A percentile compares a stretch with the other conserved stretches of the same genome.
Conservation (phyloP, 2,888 invertebrate genomes). For the Meghimatium bilineatum region DNA sequence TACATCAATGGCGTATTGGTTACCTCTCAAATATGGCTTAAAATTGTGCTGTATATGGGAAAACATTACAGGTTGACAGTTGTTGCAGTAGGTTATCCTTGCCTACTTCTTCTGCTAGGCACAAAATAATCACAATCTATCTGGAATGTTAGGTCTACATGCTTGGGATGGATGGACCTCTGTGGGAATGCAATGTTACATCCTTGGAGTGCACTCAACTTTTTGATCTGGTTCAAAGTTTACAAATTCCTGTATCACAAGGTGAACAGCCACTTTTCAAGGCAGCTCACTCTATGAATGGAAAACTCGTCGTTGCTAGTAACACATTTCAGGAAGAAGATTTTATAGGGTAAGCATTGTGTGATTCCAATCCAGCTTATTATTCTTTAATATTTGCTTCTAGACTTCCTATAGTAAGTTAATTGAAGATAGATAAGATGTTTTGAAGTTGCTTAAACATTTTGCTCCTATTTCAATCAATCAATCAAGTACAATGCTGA, state of each 20-base stretch:
- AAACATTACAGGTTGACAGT: too few species aligned
- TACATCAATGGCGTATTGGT: too few species aligned
- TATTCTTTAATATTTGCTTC: too few species aligned
- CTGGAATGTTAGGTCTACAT: slow-evolving; percentile 50
- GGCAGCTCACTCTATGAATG: slow-evolving; percentile 58
- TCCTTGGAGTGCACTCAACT: slow-evolving; percentile 50
- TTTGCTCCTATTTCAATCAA: too few species aligned
- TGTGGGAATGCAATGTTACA: slow-evolving; percentile 56
- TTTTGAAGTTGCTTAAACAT: too few species aligned
- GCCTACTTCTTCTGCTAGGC: not conserved
- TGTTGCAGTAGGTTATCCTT: not conserved
- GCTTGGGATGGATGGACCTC: slow-evolving; percentile 57
- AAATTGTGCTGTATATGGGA: too few species aligned
- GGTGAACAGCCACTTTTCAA: slow-evolving; percentile 58
- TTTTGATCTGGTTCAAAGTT: slow-evolving; percentile 53
- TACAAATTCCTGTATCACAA: slow-evolving; percentile 46
- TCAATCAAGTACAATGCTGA: too few species aligned
- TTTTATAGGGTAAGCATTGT: slow-evolving; percentile 48
- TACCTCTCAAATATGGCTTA: too few species aligned
- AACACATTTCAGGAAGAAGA: slow-evolving; percentile 56
- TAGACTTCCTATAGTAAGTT: too few species aligned
- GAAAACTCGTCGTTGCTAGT: slow-evolving; percentile 53
- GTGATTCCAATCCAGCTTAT: not conserved
- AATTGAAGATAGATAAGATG: too few species aligned
- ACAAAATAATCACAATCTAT: not conserved